Evolutionary conservation across 2,888 invertebrate genomes (phyloP).

Genomic region (Andricus quercusramuli): DNA sequence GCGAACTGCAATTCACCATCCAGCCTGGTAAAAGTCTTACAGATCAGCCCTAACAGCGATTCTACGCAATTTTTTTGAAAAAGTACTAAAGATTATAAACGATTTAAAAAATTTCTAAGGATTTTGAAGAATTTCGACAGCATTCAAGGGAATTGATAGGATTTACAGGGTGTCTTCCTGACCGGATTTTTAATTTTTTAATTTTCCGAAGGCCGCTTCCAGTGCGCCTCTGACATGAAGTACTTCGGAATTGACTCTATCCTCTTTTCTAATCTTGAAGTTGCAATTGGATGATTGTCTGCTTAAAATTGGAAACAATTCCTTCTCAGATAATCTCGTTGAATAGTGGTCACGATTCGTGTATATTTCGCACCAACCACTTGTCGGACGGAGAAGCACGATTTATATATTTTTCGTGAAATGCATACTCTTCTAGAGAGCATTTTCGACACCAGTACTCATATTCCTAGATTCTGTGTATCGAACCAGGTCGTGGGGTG

Average conservation of each 20-base stretch:
- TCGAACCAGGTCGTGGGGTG: slow-evolving; percentile 8
- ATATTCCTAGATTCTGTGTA: background rate
- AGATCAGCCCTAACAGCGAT: too few relatives aligned
- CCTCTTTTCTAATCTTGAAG: background rate
- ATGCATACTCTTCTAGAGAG: background rate
- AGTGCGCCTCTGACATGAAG: too few relatives aligned
- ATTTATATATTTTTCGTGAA: slow-evolving; percentile 19
- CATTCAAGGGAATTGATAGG: background rate
- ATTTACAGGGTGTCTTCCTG: too few relatives aligned
- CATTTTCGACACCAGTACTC: slow-evolving; percentile 1
- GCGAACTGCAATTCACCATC: too few relatives aligned
- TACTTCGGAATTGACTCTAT: background rate
- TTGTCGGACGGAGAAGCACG: background rate
- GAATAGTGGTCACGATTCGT: background rate
- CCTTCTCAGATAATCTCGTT: background rate
- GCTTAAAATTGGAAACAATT: background rate
- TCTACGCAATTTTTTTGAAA: too few relatives aligned
- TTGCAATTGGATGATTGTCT: background rate
- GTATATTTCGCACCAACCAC: slow-evolving; percentile 3
- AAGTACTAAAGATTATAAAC: too few relatives aligned
- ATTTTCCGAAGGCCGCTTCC: too few relatives aligned
- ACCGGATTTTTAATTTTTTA: too few relatives aligned
- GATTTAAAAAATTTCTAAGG: too few relatives aligned
- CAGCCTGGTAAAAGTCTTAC: too few relatives aligned
- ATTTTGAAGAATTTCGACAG: too few relatives aligned